A percentile compares a stretch with the other conserved stretches of the same genome.
These are phyloP conservation scores for Morinoia aosen DNA, from an alignment of 2,888 invertebrate genomes.

Conservation along the genomic window DNA sequence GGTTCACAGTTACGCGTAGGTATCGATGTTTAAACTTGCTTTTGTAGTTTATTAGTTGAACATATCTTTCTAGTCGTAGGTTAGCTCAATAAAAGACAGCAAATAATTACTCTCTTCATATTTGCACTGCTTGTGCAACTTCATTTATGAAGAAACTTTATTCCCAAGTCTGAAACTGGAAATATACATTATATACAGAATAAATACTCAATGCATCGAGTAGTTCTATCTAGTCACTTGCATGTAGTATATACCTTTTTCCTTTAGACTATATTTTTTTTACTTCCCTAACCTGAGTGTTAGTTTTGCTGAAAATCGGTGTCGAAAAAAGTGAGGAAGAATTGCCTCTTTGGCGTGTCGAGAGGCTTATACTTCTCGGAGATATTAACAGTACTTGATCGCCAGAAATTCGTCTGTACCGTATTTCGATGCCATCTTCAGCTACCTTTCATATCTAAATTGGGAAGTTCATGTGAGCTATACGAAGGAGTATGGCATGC, in stretches of 20 bases:
- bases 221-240: not conserved
- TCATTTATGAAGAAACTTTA: not conserved
- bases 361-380: too few species aligned
- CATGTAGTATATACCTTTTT: not conserved
- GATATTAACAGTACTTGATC: too few species aligned
- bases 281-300: not conserved
- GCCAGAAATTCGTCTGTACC: too few species aligned
- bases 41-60: slow-evolving; percentile 29
- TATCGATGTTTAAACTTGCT: not conserved
- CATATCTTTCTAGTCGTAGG: slow-evolving; percentile 50
- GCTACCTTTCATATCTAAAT: too few species aligned
- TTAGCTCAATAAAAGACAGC: slow-evolving; percentile 45
- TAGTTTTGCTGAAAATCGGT: not conserved
- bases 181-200: not conserved
- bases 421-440: too few species aligned
- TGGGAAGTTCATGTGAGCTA: too few species aligned
- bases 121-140: not conserved
- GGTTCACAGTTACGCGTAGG: not conserved
- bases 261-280: not conserved
- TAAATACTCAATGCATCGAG: not conserved
- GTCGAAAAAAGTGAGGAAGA: too few species aligned
- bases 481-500: too few species aligned
- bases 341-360: too few species aligned
- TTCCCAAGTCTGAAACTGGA: not conserved
- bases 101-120: not conserved